Evolutionary conservation across 1,140 invertebrate genomes (phyloP).

Genomic region (Drosophila murphyi): DNA sequence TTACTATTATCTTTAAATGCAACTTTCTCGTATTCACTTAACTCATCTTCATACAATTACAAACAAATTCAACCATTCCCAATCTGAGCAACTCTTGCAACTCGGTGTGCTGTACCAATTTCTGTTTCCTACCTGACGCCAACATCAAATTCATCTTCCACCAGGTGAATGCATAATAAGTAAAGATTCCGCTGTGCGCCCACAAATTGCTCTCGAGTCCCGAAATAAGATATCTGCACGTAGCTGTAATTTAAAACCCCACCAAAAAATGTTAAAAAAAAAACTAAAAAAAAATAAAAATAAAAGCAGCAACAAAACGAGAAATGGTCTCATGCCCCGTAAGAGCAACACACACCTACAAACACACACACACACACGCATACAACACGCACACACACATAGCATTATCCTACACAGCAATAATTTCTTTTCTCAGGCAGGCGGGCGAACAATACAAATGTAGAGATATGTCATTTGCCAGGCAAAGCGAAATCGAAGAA

Average conservation of each 20-base stretch:
- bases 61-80: constrained; percentile 46
- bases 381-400: constrained; percentile 24
- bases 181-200: constrained; percentile 42
- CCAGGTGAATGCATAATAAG: constrained; percentile 59
- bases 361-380: constrained; percentile 29
- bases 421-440: constrained; percentile 61
- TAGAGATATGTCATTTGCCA: constrained; percentile 76
- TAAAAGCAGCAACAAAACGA: constrained; percentile 37
- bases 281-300: constrained; percentile 28
- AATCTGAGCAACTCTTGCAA: constrained; percentile 54
- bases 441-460: constrained; percentile 50
- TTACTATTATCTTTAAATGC: neutral
- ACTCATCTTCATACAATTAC: constrained; percentile 33
- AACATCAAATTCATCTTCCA: constrained; percentile 58
- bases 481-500: constrained; percentile 68
- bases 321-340: constrained; percentile 38
- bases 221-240: constrained; percentile 83
- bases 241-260: constrained; percentile 79
- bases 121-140: constrained; percentile 56
- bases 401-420: constrained; percentile 64
- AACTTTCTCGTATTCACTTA: neutral
- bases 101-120: constrained; percentile 13
- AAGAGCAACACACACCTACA: constrained; percentile 3
- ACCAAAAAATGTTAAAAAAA: constrained; percentile 40
- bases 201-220: constrained; percentile 64